Base-by-base conservation (phyloP, 2,113 vertebrate genomes). In the Trinectes maculatus region DNA sequence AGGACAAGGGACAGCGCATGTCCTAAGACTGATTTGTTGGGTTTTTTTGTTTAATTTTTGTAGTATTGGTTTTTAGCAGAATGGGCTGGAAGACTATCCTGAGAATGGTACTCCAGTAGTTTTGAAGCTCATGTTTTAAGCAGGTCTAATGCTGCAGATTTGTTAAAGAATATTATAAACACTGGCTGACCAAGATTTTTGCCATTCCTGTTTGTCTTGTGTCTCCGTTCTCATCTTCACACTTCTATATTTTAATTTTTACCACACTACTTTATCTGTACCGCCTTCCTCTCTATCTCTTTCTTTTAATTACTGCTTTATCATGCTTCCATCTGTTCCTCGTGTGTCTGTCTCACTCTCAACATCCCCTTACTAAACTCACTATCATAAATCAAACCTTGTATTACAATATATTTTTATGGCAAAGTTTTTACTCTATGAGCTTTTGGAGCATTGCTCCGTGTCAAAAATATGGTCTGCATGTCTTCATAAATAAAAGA, bases 301-400 rank as follows among this genome's bases (percentile, higher is more conserved):
- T 74, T 87, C 80, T 75, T 79, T 42, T 51, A 64, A 74, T 80
- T 85, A 60, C 5, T 1, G 18, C 49, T 55, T 74, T 76, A 82
- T 86, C 82, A 47, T 44, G 39, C 48, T 56, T 47, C 67, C 66
- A 69, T 85, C 74, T 73, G 44, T 74, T 77, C 86, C 72, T 71
- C 63, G 44, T 26, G 31, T 57, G 52, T 68, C 46, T 15, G 8
- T 29, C 16, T 70, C 60, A 16, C 25, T 69, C 69, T 75, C 62
- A 81, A 53, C 71, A 60, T 47, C 58, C 21, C 60, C 48, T 62
- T 22, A 26, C 22, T 46, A 33, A 42, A 6, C 37, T 39, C 68
- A 48, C n/a, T 24, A 0, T 28, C 37, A 11, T 11, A 19, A 3
- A 19, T 25, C 11, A 12, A 71, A 5, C 8, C 3, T 19, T 10